Conservation (phyloP, 2,888 invertebrate species). For the Amphipoea oculea region DNA sequence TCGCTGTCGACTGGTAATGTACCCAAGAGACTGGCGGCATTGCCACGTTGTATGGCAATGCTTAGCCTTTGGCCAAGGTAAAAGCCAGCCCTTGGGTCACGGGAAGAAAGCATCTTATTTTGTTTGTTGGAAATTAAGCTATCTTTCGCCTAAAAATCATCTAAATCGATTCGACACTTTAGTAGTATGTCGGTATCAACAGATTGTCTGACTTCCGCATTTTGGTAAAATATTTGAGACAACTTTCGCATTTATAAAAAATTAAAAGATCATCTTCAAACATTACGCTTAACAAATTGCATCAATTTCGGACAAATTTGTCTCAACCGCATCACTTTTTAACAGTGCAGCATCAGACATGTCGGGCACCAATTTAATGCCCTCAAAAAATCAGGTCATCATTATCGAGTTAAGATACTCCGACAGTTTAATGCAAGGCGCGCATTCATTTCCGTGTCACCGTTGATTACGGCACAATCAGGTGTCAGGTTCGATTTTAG, state of each 20-base stretch:
- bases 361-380: slow-evolving; percentile 20
- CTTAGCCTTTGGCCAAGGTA: too few relatives aligned
- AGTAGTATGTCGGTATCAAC: background rate
- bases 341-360: slow-evolving; percentile 30
- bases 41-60: too few relatives aligned
- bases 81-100: too few relatives aligned
- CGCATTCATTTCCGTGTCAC: slow-evolving; percentile 65
- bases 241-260: slow-evolving; percentile 19
- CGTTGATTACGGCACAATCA: slow-evolving; percentile 67
- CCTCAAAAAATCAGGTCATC: slow-evolving; percentile 51
- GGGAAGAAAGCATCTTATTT: background rate
- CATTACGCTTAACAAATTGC: background rate
- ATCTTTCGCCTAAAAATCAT: background rate
- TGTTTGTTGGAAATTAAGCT: background rate
- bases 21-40: too few relatives aligned
- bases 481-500: slow-evolving; percentile 74
- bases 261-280: background rate
- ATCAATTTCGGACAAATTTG: slow-evolving; percentile 3
- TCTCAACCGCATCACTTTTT: slow-evolving; percentile 19
- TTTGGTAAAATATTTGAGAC: background rate
- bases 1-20: too few relatives aligned
- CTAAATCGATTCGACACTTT: background rate
- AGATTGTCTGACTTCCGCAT: background rate
- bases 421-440: slow-evolving; percentile 60
- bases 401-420: slow-evolving; percentile 53